phyloP scores from a whole-genome alignment of 2,888 invertebrate species.

The Ischnura elegans region DNA sequence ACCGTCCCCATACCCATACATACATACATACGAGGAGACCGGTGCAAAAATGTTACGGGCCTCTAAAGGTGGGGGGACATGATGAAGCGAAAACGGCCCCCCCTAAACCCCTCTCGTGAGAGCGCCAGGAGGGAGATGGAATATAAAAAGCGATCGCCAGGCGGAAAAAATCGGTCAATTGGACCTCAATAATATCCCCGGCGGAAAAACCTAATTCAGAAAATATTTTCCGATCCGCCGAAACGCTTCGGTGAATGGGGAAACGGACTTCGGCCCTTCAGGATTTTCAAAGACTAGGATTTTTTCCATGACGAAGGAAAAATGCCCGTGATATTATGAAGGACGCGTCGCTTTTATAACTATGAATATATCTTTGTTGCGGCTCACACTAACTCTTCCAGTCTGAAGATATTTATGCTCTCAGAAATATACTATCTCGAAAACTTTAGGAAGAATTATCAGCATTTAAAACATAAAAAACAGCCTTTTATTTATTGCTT shows the following conservation, averaged over 20 bases:
- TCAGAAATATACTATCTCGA: too few species aligned
- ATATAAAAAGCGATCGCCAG: conserved; percentile 13
- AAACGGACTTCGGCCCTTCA: not conserved
- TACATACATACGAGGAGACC: not conserved
- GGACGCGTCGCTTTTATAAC: not conserved
- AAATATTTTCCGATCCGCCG: not conserved
- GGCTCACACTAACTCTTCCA: too few species aligned
- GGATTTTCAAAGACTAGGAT: not conserved
- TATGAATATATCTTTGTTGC: too few species aligned
- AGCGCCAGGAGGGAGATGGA: not conserved
- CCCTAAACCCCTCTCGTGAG: not conserved
- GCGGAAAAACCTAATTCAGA: conserved; percentile 1
- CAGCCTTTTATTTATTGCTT: too few species aligned
- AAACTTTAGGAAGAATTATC: too few species aligned
- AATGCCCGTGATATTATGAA: not conserved
- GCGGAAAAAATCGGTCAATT: conserved; percentile 30
- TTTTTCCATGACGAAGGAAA: not conserved
- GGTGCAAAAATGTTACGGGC: not conserved
- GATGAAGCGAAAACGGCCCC: not conserved
- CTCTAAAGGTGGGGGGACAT: not conserved
- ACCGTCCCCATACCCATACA: not conserved
- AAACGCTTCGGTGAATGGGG: not conserved
- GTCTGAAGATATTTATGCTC: too few species aligned
- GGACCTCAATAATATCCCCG: conserved; percentile 26
- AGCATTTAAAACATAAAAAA: too few species aligned